Base-by-base conservation (phyloP, 2,113 vertebrate genomes). In the Neogale vison region DNA sequence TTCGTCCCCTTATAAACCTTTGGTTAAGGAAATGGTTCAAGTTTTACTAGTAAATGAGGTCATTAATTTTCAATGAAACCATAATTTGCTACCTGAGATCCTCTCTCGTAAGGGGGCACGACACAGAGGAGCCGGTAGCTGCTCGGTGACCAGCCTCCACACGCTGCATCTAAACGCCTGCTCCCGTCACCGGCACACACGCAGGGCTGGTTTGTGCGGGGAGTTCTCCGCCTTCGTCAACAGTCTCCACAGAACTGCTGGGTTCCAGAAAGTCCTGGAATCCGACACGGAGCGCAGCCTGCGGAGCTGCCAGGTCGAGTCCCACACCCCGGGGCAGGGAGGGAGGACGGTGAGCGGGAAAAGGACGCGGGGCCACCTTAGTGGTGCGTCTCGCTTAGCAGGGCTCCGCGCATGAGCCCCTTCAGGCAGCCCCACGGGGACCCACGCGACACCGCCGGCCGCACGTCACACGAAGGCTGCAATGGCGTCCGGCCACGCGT, bases 341-440 rank as follows among this genome's bases (percentile, higher is more conserved):
- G 69, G 20, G 50, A 82, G 10, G 42, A 84, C 36, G 79, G 55
- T 14, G 3, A 72, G 34, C 76, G 61, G 86, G 82, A 85, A 72
- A 74, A 57, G 5, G 11, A 24, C 0, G 18, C 34, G 14, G 26
- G 36, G 6, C 1, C 12, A n/a, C 1, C 8, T 67, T 23, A 1
- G 0, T 23, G 6, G 21, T 0, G 2, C 34, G 31, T 14, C 52
- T 11, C 26, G 8, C 36, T 36, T 0, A 13, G 34, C 4, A 11
- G 7, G 31, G 34, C 26, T 71, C 36, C 42, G 1, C 36, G 29
- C 24, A 24, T 15, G 1, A 42, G n/a, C 18, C 12, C 12, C n/a
- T n/a, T 24, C 17, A 67, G 9, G 31, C 1, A 4, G 39, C 1
- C 24, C 18, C 34, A 1, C 0, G 1, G 74, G 50, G 71, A 74